Evolutionary conservation across 2,888 invertebrate genomes (phyloP).

Genomic region (Branchipolynoe longqiensis): DNA sequence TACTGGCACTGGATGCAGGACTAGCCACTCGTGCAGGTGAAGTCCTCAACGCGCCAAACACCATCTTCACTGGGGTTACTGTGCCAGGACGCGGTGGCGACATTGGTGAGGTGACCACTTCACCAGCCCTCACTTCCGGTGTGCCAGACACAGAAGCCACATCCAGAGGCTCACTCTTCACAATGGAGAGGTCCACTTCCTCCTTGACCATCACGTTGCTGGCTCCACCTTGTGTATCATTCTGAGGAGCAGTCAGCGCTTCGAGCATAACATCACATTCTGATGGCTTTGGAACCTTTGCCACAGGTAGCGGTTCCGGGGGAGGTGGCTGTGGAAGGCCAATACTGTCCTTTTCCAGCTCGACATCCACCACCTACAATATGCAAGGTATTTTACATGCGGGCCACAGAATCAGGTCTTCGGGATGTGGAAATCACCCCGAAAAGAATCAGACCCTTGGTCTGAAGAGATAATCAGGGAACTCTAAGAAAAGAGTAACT

Average conservation of each 20-base stretch:
- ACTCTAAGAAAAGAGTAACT: too few relatives aligned
- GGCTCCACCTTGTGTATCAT: neutral
- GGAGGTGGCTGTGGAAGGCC: conserved; percentile 14
- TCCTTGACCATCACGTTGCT: neutral
- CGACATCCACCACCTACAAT: conserved; percentile 62
- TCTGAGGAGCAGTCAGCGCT: neutral
- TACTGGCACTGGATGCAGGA: neutral
- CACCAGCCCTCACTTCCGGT: neutral
- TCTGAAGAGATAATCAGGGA: too few relatives aligned
- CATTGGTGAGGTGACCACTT: neutral
- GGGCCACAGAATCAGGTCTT: too few relatives aligned
- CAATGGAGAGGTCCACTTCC: conserved; percentile 10
- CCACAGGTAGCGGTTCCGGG: neutral
- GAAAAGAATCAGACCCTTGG: too few relatives aligned
- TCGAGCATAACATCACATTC: neutral
- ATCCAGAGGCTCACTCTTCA: neutral
- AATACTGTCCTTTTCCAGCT: conserved; percentile 61
- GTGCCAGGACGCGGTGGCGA: conserved; percentile 13
- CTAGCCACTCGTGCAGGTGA: conserved; percentile 2
- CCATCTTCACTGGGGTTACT: conserved; percentile 37
- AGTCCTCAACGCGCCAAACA: conserved; percentile 2
- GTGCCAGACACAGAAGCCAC: too few relatives aligned
- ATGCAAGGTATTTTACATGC: too few relatives aligned
- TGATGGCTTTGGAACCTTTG: neutral
- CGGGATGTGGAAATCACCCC: too few relatives aligned